Base-by-base conservation (phyloP, 2,888 invertebrate genomes). In the Drosophila kuntzei region DNA sequence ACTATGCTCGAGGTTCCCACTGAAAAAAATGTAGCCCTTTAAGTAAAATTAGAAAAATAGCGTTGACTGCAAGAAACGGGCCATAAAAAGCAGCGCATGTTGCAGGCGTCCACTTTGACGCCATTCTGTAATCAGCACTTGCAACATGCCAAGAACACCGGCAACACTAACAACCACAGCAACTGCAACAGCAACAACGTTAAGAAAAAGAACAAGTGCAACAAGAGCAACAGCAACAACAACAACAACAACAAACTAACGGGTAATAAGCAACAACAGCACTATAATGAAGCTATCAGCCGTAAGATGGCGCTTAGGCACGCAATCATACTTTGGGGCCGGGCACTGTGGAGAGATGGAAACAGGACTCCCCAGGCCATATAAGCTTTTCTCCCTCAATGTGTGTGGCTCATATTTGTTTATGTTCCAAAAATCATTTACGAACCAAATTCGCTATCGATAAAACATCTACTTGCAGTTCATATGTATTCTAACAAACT, bases 271-370 rank as follows among this genome's bases (percentile, higher is more conserved):
- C 79, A 79, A 74, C 79, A 79, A 83, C 87, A 69, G 85, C 68
- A 77, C 82, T 74, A 76, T 84, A 84, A 84, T 84, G 84, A 87
- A 84, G 84, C 84, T 87, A 84, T 87, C 84, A 84, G 84, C 76
- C 84, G 76, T 84, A 84, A 87, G 87, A 84, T 78, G 84, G 85
- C 82, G 87, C 84, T 84, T 84, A 84, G 81, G 87, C 84, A 84
- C 84, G 84, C 84, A 84, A 84, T 87, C 84, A 84, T 81, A 84
- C 84, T 84, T 86, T 81, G 72, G 79, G 75, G 65, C 70, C 65
- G 39, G 9, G 57, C 16, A 46, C 36, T 49, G 58, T 51, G 36
- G 9, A 36, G 27, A 32, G 9, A 57, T 34, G 65, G 57, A 20
- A 59, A 37, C 57, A 54, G 20, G 54, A 46, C 37, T 27, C 39